Base-by-base conservation (phyloP, 2,888 invertebrate species). In the Trissolcus brochymenae region DNA sequence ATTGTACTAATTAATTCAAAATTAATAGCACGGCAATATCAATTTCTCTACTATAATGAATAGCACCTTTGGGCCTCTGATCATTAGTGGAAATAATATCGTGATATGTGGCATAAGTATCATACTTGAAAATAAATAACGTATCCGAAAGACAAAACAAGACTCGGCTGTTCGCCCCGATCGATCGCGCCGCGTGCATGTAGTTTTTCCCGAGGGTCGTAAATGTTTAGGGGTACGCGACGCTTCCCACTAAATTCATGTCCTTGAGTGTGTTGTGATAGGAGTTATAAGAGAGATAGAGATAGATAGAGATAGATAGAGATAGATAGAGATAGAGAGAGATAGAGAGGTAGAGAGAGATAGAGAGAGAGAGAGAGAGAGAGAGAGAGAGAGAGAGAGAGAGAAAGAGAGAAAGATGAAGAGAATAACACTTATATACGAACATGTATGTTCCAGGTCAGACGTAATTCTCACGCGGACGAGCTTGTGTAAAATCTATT, bases 191-290 rank as follows among this genome's bases (percentile, higher is more conserved):
- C 43, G 25, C 29, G 25, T 55, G 35, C 60, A 66, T 65, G 60
- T 35, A 46, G 60, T 66, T 74, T 74, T 74, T 51, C 56, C 46
- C 74, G 67, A 66, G 74, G 67, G 74, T 61, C 50, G 73, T 66
- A 56, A 66, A 66, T 73, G 61, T 67, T 74, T 67, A 56, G 54
- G 67, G 66, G 57, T 55, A 73, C 66, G 55, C 73, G 66, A 50
- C 43, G 50, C 66, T 73, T 61, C 65, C 55, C 29, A 61, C 66
- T 61, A 61, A 61, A 66, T 73, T 73, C 61, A 61, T 61, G 73
- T 73, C 67, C 53, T 57, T 67, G 56, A 62, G 61, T 66, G 74
- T 74, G 46, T 67, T 67, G 66, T 67, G 74, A 67, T 67, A 62
- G 74, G 66, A 62, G 67, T 74, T 67, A 62, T 67, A 61, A 74